A percentile compares a stretch with the other conserved stretches of the same genome.
phyloP scores from a whole-genome alignment of 1,140 invertebrate species.

The Eurosta solidaginis region DNA sequence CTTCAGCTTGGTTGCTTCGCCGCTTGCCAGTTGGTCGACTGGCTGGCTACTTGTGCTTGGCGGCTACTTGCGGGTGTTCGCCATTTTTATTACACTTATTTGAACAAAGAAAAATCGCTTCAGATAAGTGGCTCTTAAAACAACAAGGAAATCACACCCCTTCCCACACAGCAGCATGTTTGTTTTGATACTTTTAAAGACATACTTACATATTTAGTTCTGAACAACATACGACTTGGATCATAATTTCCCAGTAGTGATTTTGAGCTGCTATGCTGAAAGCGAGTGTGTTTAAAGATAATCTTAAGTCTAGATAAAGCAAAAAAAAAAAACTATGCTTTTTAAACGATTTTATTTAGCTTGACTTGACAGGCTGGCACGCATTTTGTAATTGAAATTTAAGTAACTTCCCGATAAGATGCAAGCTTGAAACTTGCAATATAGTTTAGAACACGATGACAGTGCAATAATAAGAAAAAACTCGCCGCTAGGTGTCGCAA shows the following conservation, averaged over 20 bases:
- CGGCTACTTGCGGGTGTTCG: neutral
- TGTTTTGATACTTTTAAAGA: neutral
- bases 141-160: neutral
- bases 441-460: too few relatives aligned
- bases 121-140: slow-evolving; percentile 18
- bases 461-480: too few relatives aligned
- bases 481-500: too few relatives aligned
- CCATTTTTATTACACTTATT: slow-evolving; percentile 20
- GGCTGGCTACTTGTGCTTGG: neutral
- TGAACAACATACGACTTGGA: neutral
- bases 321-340: too few relatives aligned
- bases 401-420: too few relatives aligned
- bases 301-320: too few relatives aligned
- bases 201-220: neutral
- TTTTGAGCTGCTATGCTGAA: neutral
- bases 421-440: too few relatives aligned
- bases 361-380: too few relatives aligned
- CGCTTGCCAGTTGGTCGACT: neutral
- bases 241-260: neutral
- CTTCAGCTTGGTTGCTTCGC: neutral
- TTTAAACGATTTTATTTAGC: too few relatives aligned
- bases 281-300: too few relatives aligned
- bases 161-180: neutral
- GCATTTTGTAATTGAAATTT: too few relatives aligned
- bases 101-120: slow-evolving; percentile 22